Evolutionary conservation across 2,888 invertebrate genomes (phyloP).

Genomic region (Ryuthela nishihirai): DNA sequence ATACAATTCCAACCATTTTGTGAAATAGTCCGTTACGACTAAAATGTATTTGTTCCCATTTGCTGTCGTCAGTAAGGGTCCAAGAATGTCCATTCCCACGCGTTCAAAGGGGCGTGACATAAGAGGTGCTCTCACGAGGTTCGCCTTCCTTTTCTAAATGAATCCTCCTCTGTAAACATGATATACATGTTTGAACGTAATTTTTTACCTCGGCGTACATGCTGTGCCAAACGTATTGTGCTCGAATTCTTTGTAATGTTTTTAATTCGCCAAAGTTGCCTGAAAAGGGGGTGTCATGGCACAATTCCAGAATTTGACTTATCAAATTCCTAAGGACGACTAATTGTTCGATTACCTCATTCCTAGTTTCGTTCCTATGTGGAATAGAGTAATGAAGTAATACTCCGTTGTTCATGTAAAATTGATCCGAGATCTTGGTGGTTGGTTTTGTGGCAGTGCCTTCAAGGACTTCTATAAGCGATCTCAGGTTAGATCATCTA

Average conservation of each 20-base stretch:
- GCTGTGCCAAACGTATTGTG: slow-evolving; percentile 36
- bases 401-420: background rate
- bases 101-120: background rate
- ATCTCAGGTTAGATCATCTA: too few relatives aligned
- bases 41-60: slow-evolving; percentile 29
- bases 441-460: too few relatives aligned
- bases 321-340: background rate
- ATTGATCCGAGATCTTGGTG: background rate
- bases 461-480: too few relatives aligned
- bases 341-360: background rate
- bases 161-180: slow-evolving; percentile 30
- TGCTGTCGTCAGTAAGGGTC: slow-evolving; percentile 6
- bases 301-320: background rate
- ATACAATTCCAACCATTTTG: background rate
- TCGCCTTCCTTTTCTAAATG: background rate
- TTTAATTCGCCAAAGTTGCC: slow-evolving; percentile 37
- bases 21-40: slow-evolving; percentile 19
- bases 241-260: slow-evolving; percentile 21
- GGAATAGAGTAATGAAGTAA: background rate
- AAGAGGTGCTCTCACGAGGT: background rate
- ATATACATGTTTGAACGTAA: slow-evolving; percentile 30
- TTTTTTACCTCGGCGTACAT: slow-evolving; percentile 21
- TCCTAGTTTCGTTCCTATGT: background rate
- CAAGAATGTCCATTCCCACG: slow-evolving; percentile 21
- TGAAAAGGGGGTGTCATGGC: slow-evolving; percentile 23